phyloP scores from a whole-genome alignment of 2,113 vertebrate genomes.

The Smithornis capensis region DNA sequence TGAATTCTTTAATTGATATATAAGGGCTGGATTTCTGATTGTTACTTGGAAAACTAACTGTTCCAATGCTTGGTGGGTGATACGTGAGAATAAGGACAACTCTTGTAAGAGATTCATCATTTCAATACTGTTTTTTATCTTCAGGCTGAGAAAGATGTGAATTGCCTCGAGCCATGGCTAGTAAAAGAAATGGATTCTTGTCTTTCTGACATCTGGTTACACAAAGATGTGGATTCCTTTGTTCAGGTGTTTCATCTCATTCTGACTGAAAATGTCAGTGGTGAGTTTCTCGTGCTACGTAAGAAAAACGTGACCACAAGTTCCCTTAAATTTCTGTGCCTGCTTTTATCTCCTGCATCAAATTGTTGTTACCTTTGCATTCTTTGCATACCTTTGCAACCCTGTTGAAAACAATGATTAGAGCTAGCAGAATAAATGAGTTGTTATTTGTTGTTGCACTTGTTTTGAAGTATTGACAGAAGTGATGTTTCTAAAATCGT shows the following conservation, averaged over 20 bases:
- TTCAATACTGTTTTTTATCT: neutral
- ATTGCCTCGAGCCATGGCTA: slow-evolving; percentile 86
- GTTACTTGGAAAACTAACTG: neutral
- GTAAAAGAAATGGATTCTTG: slow-evolving; percentile 91
- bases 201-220: slow-evolving; percentile 88
- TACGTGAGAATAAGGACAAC: neutral
- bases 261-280: slow-evolving; percentile 87
- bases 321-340: neutral
- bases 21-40: neutral
- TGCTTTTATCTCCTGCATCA: neutral
- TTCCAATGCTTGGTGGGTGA: neutral
- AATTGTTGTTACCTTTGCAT: too few relatives aligned
- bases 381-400: too few relatives aligned
- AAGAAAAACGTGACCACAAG: neutral
- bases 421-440: neutral
- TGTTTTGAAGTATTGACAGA: neutral
- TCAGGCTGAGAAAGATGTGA: slow-evolving; percentile 81
- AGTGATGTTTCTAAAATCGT: neutral
- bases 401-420: neutral
- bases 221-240: slow-evolving; percentile 84
- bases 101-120: neutral
- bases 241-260: slow-evolving; percentile 91
- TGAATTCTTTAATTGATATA: neutral
- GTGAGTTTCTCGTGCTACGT: slow-evolving; percentile 69
- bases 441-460: neutral